Evolutionary conservation across 1,140 invertebrate species (phyloP), one percentile per base, ranked within the genome.

Genomic region (Lucilia sericata): DNA sequence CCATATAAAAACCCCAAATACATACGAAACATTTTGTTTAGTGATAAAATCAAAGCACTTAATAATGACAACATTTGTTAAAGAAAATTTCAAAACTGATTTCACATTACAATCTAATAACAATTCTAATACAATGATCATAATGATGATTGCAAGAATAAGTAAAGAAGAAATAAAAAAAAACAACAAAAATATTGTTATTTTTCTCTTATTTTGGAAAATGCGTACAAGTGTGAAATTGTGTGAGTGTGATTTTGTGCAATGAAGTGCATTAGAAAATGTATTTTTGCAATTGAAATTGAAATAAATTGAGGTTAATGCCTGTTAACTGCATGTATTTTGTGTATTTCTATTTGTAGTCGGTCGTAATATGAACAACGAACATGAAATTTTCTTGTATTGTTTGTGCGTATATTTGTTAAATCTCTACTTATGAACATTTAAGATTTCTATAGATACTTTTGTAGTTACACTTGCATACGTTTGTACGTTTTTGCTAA

Each of bases 251-350:
- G 14, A n/a, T 60, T 17, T n/a, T n/a, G 55, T 60, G 14, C 55
- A 60, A n/a, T 60, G 75, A 47, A 17, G 75, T 42, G 34, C 34
- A 14, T 78, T n/a, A 14, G 12, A 75, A 21, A 25, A 75, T 60
- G 55, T n/a, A 60, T 60, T 42, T 42, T 78, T 80, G 19, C 47
- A 80, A 49, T 80, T 70, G 65, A 70, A 80, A 49, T 80, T 70
- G 65, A 70, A 70, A 70, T 60, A 60, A 60, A 60, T 70, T 70
- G 65, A 80, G 76, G 76, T 80, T 80, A 80, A 80, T 80, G 76
- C 42, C 76, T 80, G 76, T 80, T 80, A 80, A 80, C 76, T 47
- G 75, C 75, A 19, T 78, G 75, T 78, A n/a, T 65, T n/a, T 30
- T 30, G 25, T 30, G 25, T 30, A 30, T 30, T 30, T 30, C 25